These are phyloP conservation scores for Cancer borealis DNA, from an alignment of 2,888 invertebrate species.

Conservation along the genomic window DNA sequence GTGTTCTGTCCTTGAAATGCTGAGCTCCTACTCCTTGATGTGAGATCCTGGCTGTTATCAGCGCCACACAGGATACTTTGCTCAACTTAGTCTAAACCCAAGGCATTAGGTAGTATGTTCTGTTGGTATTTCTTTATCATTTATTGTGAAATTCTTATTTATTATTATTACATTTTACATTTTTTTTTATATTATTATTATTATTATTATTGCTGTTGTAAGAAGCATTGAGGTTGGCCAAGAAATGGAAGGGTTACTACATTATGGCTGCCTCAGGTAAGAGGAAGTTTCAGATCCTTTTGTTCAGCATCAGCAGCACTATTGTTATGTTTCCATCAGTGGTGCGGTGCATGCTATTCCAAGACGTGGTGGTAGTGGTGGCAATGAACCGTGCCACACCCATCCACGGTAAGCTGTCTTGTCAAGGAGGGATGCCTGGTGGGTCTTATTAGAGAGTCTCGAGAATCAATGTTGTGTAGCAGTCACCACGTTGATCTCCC, in stretches of 20 bases:
- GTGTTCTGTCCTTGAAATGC: not conserved
- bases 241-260: not conserved
- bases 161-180: not conserved
- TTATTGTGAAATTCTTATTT: not conserved
- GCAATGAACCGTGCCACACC: not conserved
- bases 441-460: not conserved
- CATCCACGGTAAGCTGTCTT: not conserved
- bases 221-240: not conserved
- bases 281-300: not conserved
- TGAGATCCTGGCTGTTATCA: constrained; percentile 30
- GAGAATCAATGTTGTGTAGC: not conserved
- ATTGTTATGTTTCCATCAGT: not conserved
- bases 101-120: constrained; percentile 57
- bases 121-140: constrained; percentile 16
- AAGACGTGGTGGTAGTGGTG: not conserved
- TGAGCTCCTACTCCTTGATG: not conserved
- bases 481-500: not conserved
- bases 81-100: constrained; percentile 53
- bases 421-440: not conserved
- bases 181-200: not conserved
- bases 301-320: not conserved
- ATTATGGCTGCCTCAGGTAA: not conserved
- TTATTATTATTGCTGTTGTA: not conserved
- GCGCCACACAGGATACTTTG: constrained; percentile 59
- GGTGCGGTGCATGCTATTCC: not conserved